Conservation (phyloP, 2,888 invertebrate species). For the Perizoma flavofasciatum region DNA sequence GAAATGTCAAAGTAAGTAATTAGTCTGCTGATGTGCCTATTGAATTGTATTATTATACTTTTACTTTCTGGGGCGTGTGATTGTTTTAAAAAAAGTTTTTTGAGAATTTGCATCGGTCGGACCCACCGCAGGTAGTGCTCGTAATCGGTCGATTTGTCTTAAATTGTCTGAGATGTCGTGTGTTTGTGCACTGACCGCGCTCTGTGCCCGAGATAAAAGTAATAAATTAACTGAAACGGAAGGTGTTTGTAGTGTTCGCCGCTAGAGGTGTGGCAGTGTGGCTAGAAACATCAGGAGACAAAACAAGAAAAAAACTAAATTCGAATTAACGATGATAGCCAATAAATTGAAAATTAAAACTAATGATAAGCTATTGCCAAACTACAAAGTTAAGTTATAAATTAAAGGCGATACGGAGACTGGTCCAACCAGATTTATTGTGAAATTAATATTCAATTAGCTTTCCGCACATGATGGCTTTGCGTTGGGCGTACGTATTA, state of each 20-base stretch:
- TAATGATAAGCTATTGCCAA: conserved; percentile 51
- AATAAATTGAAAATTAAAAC: conserved; percentile 52
- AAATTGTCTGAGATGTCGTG: conserved; percentile 76
- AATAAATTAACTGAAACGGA: conserved; percentile 80
- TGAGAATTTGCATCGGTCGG: conserved; percentile 67
- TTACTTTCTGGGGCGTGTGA: conserved; percentile 72
- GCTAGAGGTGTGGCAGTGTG: conserved; percentile 73
- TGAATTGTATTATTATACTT: conserved; percentile 64
- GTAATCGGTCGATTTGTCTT: conserved; percentile 83
- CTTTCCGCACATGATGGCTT: conserved; percentile 82
- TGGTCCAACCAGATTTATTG: conserved; percentile 78
- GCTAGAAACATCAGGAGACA: conserved; percentile 61
- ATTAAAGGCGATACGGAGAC: conserved; percentile 64
- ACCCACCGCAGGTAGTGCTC: conserved; percentile 79
- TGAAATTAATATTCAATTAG: conserved; percentile 84
- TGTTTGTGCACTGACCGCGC: conserved; percentile 80
- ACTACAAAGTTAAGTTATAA: conserved; percentile 70
- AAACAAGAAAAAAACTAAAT: conserved; percentile 35
- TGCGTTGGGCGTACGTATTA: conserved; percentile 79
- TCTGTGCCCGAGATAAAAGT: conserved; percentile 76
- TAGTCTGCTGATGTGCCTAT: conserved; percentile 72
- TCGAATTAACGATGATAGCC: conserved; percentile 35
- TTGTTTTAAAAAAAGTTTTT: conserved; percentile 57
- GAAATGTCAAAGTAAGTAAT: conserved; percentile 68
- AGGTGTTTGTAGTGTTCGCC: conserved; percentile 75